Base-by-base conservation (phyloP, 2,797 vertebrate genomes). In the Rhinophrynus dorsalis region DNA sequence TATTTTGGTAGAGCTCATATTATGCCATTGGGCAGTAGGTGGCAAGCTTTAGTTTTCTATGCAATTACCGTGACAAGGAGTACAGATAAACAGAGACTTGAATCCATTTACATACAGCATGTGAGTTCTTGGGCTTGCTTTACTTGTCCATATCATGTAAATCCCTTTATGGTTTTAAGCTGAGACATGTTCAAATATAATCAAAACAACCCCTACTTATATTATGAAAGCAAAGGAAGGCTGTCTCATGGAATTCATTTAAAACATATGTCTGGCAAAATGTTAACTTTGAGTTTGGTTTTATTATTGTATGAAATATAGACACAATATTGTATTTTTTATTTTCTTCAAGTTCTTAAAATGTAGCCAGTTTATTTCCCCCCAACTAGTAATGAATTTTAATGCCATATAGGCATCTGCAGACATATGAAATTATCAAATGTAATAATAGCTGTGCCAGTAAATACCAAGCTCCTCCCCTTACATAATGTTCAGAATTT, bases 41-140 rank as follows among this genome's bases (percentile, higher is more conserved):
- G 90, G 89, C 88, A 90, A 87, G 68, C 86, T 90, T 90, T 78
- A 75, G 86, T 87, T 89, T 89, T 77, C 11, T 48, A 75, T 88
- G 60, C 77, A 80, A 73, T 79, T 86, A 84, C 81, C 12, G 1
- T 45, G 18, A 38, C 60, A 24, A 5, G 38, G 62, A 68, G 77
- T 70, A 77, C 79, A 81, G 84, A 80, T 76, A 76, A 75, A 78
- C 55, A 72, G 79, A 77, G 77, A 74, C 44, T 68, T 81, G 59
- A 3, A 3, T 37, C 29, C 29, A 66, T 79, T 83, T 83, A 67
- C 77, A 77, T 79, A 78, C 57, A 82, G 79, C 74, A 78, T 83
- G 80, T 86, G 67, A 82, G 80, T 85, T 81, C 57, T 68, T 24
- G 60, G 79, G 62, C 65, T 15, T 33, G 42, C 75, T 67, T 75